Base-by-base conservation (phyloP, 2,888 invertebrate genomes). In the Ectemnius cavifrons region DNA sequence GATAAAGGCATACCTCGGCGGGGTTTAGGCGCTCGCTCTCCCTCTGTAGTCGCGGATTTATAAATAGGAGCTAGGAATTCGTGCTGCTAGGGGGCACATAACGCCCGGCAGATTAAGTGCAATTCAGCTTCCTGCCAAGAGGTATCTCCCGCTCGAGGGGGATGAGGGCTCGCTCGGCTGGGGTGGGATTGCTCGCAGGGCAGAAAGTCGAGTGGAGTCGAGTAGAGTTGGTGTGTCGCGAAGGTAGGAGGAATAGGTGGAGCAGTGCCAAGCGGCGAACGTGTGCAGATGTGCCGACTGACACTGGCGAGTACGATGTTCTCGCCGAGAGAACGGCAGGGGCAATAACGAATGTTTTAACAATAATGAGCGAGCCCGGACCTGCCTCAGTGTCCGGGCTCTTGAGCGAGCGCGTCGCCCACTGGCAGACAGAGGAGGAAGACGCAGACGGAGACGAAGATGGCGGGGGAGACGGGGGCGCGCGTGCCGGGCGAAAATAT, bases 61-160 rank as follows among this genome's bases (percentile, higher is more conserved):
- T 77, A 77, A 71, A 77, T 77, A 77, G 67, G 47, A 16, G 6
- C 59, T 23, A 49, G 72, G 77, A 77, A 77, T 77, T 77, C 37
- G 73, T 27, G 76, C 8, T 6, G 72, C 57, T 57, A 67, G 62
- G 63, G 62, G 37, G 20, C 37, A 11, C 37, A 37, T 6, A 76
- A 57, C 59, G 72, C 62, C 65, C 63, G 68, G 77, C 63, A 67
- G 72, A 76, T 75, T 69, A 73, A 77, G 76, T 49, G 72, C 75
- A 67, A 80, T 72, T 80, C 75, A 61, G 73, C 81, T 69, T 81
- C 80, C 78, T 78, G 77, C 67, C 77, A 74, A 73, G 78, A 78
- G 77, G 62, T 63, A 37, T 70, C 60, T 58, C 63, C 4, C 37
- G 6, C 37, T 6, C 18, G 63, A 11, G 56, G 20, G 27, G 37